Evolutionary conservation across 2,113 vertebrate genomes (phyloP), one percentile per base, ranked within the genome.

Genomic region (Mixornis gularis): DNA sequence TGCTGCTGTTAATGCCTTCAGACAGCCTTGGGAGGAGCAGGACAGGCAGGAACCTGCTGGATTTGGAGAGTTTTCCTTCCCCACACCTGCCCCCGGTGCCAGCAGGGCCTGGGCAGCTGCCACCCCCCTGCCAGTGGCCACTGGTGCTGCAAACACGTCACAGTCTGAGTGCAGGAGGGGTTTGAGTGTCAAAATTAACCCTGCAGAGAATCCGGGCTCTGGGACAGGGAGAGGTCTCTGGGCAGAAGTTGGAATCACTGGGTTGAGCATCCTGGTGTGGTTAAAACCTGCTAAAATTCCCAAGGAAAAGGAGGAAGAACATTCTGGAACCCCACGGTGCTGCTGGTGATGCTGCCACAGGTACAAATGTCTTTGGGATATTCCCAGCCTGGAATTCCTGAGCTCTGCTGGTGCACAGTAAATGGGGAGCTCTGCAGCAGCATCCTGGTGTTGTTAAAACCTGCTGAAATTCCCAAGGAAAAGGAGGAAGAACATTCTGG

Each of bases 171-270:
- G 51, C 60, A 58, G 43, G 8, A 69, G 62, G 17, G 0, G 12
- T 24, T 26, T 24, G 68, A 44, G 41, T 0, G 21, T 40, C 30
- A 49, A 10, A 34, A 64, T 59, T 5, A 32, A 32, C 36, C 36
- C 71, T n/a, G 43, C 25, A 20, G 51, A 17, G 44, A 26, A 22
- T 3, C 2, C 0, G 0, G 29, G 29, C 2, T 13, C 19, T 41
- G 59, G 60, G 63, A 16, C 13, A 29, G 52, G 41, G 44, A 46
- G 44, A 46, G 44, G 10, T 21, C 44, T 46, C 44, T 46, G 46
- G 46, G 56, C 29, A 79, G 40, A 4, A 36, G 5, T 3, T 60
- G 60, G 44, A 11, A n/a, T 44, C 8, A 0, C 8, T 0, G 3
- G 19, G 44, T 2, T 10, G 13, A 76, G 36, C 52, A 76, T 12